phyloP scores from a whole-genome alignment of 2,797 vertebrate species.

The Oreonectes daqikongensis region DNA sequence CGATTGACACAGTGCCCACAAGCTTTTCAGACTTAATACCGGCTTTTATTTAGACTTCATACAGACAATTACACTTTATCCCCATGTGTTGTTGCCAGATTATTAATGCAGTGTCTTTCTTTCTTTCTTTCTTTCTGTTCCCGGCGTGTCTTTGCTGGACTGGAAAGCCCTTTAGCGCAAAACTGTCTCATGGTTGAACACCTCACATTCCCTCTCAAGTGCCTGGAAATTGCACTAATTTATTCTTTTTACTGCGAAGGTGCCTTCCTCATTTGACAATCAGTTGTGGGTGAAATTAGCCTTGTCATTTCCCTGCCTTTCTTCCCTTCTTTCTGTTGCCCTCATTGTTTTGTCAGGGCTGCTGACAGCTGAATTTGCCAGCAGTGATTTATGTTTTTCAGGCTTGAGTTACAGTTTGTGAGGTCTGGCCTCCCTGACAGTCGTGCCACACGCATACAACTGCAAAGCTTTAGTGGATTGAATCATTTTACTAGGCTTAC shows the following conservation, averaged over 20 bases:
- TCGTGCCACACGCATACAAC: background rate
- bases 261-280: constrained; percentile 47
- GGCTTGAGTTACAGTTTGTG: constrained; percentile 27
- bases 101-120: constrained; percentile 1
- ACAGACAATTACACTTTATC: constrained; percentile 35
- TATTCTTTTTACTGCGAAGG: constrained; percentile 16
- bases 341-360: background rate
- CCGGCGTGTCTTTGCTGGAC: constrained; percentile 7
- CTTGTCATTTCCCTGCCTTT: constrained; percentile 34
- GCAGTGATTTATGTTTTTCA: constrained; percentile 47
- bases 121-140: background rate
- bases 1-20: constrained; percentile 2
- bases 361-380: constrained; percentile 38
- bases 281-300: constrained; percentile 49
- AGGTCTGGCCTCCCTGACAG: constrained; percentile 22
- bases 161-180: constrained; percentile 22
- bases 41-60: constrained; percentile 14
- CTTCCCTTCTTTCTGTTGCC: constrained; percentile 23
- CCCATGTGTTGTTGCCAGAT: constrained; percentile 27
- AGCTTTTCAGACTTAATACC: background rate
- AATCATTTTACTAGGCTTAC: background rate
- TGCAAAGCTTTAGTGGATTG: no score
- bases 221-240: constrained; percentile 37
- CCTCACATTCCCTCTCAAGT: constrained; percentile 38
- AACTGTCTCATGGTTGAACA: constrained; percentile 36